phyloP scores from a whole-genome alignment of 2,113 vertebrate species.

The Megaptera novaeangliae region DNA sequence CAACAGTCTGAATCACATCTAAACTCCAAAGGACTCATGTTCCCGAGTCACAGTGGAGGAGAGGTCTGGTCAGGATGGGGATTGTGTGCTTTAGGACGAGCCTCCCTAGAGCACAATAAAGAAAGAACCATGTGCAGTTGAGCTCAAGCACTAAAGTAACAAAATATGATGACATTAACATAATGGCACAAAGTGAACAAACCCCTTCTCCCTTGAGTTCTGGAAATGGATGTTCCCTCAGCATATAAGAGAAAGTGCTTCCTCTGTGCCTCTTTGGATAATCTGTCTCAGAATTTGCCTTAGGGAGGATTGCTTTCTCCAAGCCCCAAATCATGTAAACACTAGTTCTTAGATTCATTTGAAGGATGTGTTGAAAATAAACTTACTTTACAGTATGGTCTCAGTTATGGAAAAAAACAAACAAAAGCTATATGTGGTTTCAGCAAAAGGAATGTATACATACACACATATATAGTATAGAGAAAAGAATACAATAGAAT shows the following conservation, averaged over 20 bases:
- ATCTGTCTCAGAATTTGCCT: not conserved
- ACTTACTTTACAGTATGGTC: not conserved
- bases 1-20: not conserved
- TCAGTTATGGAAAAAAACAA: not conserved
- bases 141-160: not conserved
- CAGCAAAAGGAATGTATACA: not conserved
- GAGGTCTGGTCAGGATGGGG: not conserved
- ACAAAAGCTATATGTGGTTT: not conserved
- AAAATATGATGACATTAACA: not conserved
- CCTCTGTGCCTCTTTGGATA: not conserved
- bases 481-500: not conserved
- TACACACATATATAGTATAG: not conserved
- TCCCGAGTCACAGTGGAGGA: not conserved
- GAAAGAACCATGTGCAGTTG: not conserved
- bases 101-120: not conserved
- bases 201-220: constrained; percentile 5
- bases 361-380: not conserved
- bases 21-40: not conserved
- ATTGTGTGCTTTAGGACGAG: not conserved
- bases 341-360: not conserved
- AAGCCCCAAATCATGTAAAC: not conserved
- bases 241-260: not conserved
- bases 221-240: not conserved
- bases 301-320: not conserved
- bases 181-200: not conserved